phyloP scores from a whole-genome alignment of 2,888 invertebrate species.

The Phyllotreta cruciferae region DNA sequence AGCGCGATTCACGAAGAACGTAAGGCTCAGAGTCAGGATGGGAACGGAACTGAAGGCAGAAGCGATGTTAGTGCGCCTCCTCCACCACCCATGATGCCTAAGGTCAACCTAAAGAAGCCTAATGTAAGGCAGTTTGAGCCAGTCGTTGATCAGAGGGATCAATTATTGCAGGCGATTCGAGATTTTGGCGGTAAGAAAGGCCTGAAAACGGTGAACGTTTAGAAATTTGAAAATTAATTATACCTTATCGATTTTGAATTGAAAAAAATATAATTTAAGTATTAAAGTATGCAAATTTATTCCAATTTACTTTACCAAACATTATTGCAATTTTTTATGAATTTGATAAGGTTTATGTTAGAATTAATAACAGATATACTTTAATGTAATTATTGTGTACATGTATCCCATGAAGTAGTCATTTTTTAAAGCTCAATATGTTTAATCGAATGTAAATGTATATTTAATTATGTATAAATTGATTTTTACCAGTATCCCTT shows the following conservation, averaged over 20 bases:
- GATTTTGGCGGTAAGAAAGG: conserved; percentile 67
- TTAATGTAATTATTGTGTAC: conserved; percentile 11
- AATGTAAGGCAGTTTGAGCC: conserved; percentile 38
- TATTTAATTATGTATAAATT: conserved; percentile 17
- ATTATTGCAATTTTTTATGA: too few relatives aligned
- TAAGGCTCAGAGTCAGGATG: conserved; percentile 8
- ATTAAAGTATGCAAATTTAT: too few relatives aligned
- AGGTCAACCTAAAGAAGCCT: conserved; percentile 46
- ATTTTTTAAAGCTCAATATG: conserved; percentile 28
- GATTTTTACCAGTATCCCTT: conserved; percentile 20
- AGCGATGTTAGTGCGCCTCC: conserved; percentile 43
- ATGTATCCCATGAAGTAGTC: conserved; percentile 25
- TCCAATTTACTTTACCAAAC: too few relatives aligned
- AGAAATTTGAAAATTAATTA: background rate
- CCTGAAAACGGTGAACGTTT: conserved; percentile 50
- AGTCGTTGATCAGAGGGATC: conserved; percentile 67
- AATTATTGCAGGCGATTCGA: conserved; percentile 74
- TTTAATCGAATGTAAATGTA: conserved; percentile 15
- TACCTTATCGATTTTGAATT: background rate
- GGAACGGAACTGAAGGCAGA: background rate
- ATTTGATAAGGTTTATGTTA: background rate
- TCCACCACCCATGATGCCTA: conserved; percentile 56
- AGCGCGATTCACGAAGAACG: conserved; percentile 40
- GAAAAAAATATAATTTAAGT: too few relatives aligned
- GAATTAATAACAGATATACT: too few relatives aligned